A percentile compares a stretch with the other conserved stretches of the same genome.
Evolutionary conservation across 1,140 invertebrate genomes (phyloP).

Genomic region (Triops cancriformis): DNA sequence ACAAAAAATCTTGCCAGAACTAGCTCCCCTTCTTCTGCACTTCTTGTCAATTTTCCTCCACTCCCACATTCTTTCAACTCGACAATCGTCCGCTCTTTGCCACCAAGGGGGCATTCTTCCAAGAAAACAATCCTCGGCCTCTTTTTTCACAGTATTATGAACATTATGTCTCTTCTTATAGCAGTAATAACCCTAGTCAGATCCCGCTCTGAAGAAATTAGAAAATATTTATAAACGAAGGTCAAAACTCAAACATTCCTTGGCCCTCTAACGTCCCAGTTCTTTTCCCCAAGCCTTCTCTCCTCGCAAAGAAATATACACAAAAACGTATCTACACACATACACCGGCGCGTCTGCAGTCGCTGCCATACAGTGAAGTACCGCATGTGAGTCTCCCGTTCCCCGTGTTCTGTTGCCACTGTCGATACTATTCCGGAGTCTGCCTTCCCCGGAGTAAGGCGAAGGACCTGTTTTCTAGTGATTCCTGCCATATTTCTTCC

Average conservation of each 20-base stretch:
- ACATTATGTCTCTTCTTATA: no score
- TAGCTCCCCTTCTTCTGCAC: no score
- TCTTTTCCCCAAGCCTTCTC: neutral
- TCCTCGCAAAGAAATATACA: neutral
- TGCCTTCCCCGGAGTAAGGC: neutral
- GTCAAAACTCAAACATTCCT: neutral
- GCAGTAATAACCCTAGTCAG: no score
- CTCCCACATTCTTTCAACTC: no score
- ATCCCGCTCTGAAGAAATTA: neutral
- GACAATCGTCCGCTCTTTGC: no score
- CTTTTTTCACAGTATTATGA: no score
- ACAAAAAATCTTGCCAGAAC: no score
- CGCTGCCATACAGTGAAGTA: neutral
- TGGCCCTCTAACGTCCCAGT: neutral
- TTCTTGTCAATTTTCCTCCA: no score
- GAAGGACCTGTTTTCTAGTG: conserved; percentile 2
- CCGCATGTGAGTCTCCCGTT: neutral
- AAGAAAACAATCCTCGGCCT: no score
- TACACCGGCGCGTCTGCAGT: neutral
- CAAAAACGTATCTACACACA: conserved; percentile 2
- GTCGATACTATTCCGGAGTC: conserved; percentile 4
- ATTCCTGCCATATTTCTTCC: neutral
- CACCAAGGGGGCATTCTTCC: no score
- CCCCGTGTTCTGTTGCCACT: neutral
- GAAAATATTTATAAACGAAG: conserved; percentile 14